Conservation (phyloP, 53 echinoderm and acorn worm genomes). For the Mesocentrotus franciscanus region DNA sequence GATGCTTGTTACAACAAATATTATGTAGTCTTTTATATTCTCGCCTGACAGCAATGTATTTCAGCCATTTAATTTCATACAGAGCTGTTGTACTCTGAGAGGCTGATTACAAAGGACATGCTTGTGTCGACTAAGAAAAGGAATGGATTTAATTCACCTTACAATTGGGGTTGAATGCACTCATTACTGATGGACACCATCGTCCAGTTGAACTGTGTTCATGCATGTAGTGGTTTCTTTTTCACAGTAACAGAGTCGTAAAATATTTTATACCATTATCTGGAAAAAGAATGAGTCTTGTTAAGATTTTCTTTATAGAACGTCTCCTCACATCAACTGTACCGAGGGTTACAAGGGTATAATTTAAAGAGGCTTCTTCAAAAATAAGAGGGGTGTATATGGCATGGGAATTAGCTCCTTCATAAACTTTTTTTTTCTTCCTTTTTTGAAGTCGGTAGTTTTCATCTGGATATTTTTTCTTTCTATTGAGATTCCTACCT, state of each 20-base stretch:
- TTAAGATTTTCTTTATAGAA: not conserved
- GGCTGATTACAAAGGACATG: no score
- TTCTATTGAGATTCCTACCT: not conserved
- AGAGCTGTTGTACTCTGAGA: no score
- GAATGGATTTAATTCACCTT: not conserved
- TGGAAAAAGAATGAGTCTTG: not conserved
- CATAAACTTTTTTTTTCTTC: not conserved
- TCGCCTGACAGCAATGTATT: no score
- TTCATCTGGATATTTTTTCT: not conserved
- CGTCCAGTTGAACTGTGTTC: not conserved
- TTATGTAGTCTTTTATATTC: no score
- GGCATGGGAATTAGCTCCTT: not conserved
- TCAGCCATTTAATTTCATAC: no score
- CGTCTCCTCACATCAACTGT: not conserved
- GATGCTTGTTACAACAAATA: no score
- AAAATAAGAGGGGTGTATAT: not conserved
- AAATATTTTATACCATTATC: not conserved
- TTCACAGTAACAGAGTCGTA: not conserved
- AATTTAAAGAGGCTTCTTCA: not conserved
- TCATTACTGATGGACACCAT: not conserved
- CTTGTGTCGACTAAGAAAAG: no score
- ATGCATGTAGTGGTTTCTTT: not conserved
- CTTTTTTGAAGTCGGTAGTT: not conserved
- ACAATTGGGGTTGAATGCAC: not conserved
- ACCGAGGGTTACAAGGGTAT: not conserved